Percentiles rank a stretch among this genome's conserved stretches.
Evolutionary conservation across 2,113 vertebrate genomes (phyloP).

Genomic region (Cnemophilus loriae): DNA sequence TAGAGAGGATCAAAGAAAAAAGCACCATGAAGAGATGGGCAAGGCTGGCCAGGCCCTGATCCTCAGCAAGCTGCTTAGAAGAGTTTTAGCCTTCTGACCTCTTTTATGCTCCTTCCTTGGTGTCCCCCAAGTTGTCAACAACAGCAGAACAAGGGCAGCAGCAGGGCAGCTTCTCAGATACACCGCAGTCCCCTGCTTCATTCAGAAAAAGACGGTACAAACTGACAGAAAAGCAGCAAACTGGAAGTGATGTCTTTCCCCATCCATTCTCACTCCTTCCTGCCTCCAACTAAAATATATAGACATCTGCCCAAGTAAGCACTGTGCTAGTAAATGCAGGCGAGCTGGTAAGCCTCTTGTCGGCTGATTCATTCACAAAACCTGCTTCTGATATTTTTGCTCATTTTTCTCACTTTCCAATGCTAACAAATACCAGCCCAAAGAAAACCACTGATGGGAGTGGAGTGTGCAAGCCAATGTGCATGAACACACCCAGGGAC

Average conservation of each 20-base stretch:
- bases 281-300: conserved; percentile 55
- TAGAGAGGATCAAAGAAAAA: conserved; percentile 30
- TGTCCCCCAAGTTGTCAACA: background rate
- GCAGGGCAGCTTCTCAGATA: background rate
- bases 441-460: conserved; percentile 33
- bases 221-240: background rate
- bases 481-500: conserved; percentile 26
- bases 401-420: conserved; percentile 59
- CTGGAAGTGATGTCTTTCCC: conserved; percentile 1
- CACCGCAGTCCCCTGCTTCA: background rate
- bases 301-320: conserved; percentile 61
- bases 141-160: background rate
- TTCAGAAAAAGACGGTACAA: background rate
- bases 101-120: background rate
- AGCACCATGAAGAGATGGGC: background rate
- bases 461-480: conserved; percentile 8
- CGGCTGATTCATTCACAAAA: conserved; percentile 68
- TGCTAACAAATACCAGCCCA: conserved; percentile 45
- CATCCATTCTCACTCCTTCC: background rate
- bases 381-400: conserved; percentile 61
- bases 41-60: background rate
- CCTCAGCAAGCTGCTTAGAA: background rate
- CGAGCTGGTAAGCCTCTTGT: conserved; percentile 51
- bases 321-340: conserved; percentile 51
- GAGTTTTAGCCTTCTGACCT: background rate